Base-by-base conservation (phyloP, 2,113 vertebrate species). In the Machaerirhynchus nigripectus region DNA sequence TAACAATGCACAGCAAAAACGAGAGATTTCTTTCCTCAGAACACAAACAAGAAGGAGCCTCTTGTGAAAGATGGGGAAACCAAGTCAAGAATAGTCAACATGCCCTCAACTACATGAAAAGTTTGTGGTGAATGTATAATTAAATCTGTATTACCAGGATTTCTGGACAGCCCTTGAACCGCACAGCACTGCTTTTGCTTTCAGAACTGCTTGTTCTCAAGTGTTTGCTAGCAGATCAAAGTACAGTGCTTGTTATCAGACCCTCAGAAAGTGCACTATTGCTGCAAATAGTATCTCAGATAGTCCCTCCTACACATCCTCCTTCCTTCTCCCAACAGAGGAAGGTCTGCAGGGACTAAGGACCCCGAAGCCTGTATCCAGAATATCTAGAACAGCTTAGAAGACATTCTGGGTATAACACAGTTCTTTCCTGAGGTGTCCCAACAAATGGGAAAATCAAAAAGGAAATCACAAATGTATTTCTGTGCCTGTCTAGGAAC, bases 381-480 rank as follows among this genome's bases (percentile, higher is more conserved):
- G n/a, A 46, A 39, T 80, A 71, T 21, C 26, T 53, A 37, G 6
- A 82, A 44, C 10, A 57, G 23, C 44, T 71, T 79, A 85, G 40
- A 73, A 77, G 18, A 78, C n/a, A 21, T 49, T 76, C n/a, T 47
- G n/a, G 16, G 7, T 73, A 37, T 11, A 65, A 18, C 1, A 2
- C 10, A 5, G 1, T 2, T 75, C 31, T 74, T 71, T 89, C 53
- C 20, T 57, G n/a, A 82, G n/a, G 33, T 33, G 8, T 59, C 5
- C 19, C 19, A 56, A 37, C 15, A 56, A 60, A 60, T 21, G 10
- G 14, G 5, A 40, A 68, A 92, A 59, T 3, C 0, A 0, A 65
- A 90, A 79, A 59, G 26, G 19, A 84, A 87, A 89, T 56, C 30
- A 78, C 17, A 79, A 50, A 42, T 42, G 4, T 8, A 64, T 60